Evolutionary conservation across 2,888 invertebrate species (phyloP), one percentile per base, ranked within the genome.

Genomic region (Lasius fuliginosus): DNA sequence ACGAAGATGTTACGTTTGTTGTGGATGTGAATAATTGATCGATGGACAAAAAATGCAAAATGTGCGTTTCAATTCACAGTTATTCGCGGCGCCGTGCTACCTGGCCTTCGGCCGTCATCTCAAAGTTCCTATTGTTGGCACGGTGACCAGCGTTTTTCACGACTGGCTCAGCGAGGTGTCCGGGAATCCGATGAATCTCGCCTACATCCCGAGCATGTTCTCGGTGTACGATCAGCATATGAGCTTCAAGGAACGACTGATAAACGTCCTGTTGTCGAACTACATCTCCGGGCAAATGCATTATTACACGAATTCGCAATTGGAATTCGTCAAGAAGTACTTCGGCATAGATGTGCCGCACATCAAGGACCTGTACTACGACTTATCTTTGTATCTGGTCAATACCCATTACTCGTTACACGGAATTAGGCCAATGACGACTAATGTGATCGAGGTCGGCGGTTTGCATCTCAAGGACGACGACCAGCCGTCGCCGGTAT

Each of bases 361-460:
- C 18, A 87, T 90, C 1, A 42, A n/a, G 4, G 92, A 92, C 1
- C 58, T 94, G 4, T 85, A 92, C 46, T 91, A 89, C 18, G 94
- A 94, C 69, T 62, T 95, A 75, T 82, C 92, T 5, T 46, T 95
- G 1, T 88, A 95, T 74, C 94, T 96, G 83, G 94, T 96, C 0
- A 96, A 96, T 90, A 95, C 96, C 36, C 96, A 96, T 92, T 95
- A 95, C 87, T 95, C 96, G 5, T 87, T 96, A 40, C 95, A 95
- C 82, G 96, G 96, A 0, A 94, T 95, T 0, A 95, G 95, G 75
- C 95, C 96, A 0, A 87, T 95, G 73, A 95, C 95, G 0, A 95
- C 96, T 0, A 95, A 95, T 62, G 93, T 96, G 12, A 92, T 96
- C 62, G 96, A 96, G 91, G 92, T 96, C 84, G 96, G 96, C 3